Evolutionary conservation across 2,888 invertebrate genomes (phyloP), one percentile per base, ranked within the genome.

Genomic region (Agrotis puta): DNA sequence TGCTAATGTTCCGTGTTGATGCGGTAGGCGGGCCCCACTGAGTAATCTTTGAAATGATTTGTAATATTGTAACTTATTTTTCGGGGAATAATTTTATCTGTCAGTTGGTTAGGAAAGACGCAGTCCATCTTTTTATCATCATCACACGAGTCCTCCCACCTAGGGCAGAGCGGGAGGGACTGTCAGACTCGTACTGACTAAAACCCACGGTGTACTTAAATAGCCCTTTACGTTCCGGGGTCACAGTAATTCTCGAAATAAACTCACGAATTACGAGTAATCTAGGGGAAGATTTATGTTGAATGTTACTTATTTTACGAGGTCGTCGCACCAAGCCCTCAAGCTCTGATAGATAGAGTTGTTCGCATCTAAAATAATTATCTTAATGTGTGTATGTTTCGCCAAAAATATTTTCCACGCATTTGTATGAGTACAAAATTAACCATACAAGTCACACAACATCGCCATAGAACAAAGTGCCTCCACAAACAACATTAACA

Each of bases 1-100:
- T 68, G 59, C 81, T 83, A 83, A 80, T 79, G 79, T 74, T 59
- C 45, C 56, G 48, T 77, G 63, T 67, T 64, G 53, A 62, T 67
- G 83, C 80, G 70, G 80, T 80, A 80, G 80, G 80, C 83, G 51
- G 74, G 33, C 39, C 47, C 13, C 16, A 2, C 50, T 45, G 50
- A 58, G 43, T 78, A 27, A 78, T 77, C 77, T 61, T 16, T 51
- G 14, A 51, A 57, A 43, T n/a, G 62, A 53, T 65, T 75, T 51
- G 51, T 81, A 62, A 1, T 2, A 2, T 11, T 11, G 39, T 39
- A 39, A 39, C 11, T 39, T 39, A 39, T 39, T 39, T 39, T 39
- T 33, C 39, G 39, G 39, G 39, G 39, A 39, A 39, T 39, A 39
- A 9, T 27, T 33, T 39, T 7, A 33, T 33, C 5, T 6, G 33